Evolutionary conservation across 2,113 vertebrate species (phyloP).

Genomic region (Poeciliopsis turrubarensis): DNA sequence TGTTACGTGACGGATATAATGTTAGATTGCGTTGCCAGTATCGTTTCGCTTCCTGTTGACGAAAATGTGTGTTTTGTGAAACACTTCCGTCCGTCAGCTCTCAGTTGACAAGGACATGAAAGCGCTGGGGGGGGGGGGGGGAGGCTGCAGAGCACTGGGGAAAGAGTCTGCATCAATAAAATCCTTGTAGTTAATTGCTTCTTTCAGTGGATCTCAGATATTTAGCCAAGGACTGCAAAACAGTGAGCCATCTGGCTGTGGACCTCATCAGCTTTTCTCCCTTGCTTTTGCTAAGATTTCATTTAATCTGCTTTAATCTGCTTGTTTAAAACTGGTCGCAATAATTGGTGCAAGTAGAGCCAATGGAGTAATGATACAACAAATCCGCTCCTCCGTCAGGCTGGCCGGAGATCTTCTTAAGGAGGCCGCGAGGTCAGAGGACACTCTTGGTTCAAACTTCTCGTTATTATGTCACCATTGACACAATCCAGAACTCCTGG

Average conservation of each 20-base stretch:
- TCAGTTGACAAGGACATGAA: conserved; percentile 8
- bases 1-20: background rate
- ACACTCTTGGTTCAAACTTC: background rate
- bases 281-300: conserved; percentile 51
- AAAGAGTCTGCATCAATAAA: conserved; percentile 42
- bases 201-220: conserved; percentile 57
- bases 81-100: background rate
- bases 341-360: conserved; percentile 54
- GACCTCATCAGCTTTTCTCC: conserved; percentile 46
- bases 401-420: conserved; percentile 17
- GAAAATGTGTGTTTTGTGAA: background rate
- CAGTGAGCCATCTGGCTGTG: conserved; percentile 48
- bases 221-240: conserved; percentile 52
- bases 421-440: conserved; percentile 30
- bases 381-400: conserved; percentile 26
- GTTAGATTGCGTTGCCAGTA: background rate
- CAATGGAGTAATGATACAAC: conserved; percentile 45
- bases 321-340: conserved; percentile 43
- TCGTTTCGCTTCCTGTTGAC: background rate
- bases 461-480: background rate
- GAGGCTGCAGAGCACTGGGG: conserved; percentile 1
- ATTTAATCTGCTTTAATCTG: conserved; percentile 61
- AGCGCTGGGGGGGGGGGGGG: background rate
- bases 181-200: conserved; percentile 55
- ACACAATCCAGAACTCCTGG: background rate